These are phyloP conservation scores for Habrosyne pyritoides DNA, from an alignment of 2,888 invertebrate species.

Conservation along the genomic window DNA sequence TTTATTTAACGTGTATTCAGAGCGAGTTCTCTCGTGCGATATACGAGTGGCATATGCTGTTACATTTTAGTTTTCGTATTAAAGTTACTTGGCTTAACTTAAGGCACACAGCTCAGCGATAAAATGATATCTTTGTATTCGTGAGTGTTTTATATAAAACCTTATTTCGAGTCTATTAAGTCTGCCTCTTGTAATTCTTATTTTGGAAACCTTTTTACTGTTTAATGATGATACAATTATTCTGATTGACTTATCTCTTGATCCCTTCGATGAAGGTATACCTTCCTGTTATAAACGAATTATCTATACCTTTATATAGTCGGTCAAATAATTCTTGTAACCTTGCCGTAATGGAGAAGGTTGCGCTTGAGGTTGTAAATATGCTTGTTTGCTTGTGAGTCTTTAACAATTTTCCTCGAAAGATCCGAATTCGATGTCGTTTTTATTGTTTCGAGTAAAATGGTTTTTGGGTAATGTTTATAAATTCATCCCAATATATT, in stretches of 20 bases:
- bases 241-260: slow-evolving; percentile 1
- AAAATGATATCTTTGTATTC: not conserved
- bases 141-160: not conserved
- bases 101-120: not conserved
- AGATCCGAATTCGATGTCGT: no score
- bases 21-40: slow-evolving; percentile 23
- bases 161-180: not conserved
- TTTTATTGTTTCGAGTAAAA: no score
- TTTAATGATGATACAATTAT: not conserved
- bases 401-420: no score
- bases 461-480: no score
- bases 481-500: no score
- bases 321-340: no score
- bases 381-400: no score
- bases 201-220: not conserved
- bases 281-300: no score
- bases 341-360: no score
- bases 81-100: not conserved
- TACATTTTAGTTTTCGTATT: slow-evolving; percentile 5
- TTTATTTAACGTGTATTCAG: slow-evolving; percentile 46
- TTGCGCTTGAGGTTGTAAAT: no score
- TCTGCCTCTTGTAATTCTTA: not conserved
- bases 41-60: slow-evolving; percentile 17
- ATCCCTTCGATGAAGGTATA: not conserved
- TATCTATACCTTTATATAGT: no score